phyloP scores from a whole-genome alignment of 2,797 vertebrate species.

The Sebastes vulpes region DNA sequence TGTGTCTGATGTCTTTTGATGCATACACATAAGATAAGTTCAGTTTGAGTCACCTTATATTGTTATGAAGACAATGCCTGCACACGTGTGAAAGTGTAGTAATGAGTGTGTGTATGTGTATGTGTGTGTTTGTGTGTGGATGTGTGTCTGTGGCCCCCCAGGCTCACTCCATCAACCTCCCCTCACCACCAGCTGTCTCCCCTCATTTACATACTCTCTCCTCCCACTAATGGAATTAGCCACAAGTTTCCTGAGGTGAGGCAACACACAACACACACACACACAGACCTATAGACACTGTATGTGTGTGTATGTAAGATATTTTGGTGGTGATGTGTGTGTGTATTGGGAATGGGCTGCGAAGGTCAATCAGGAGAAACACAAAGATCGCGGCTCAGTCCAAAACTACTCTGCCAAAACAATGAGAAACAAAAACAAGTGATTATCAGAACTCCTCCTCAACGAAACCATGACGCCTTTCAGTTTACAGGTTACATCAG shows the following conservation, averaged over 20 bases:
- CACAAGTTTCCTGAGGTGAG: slow-evolving; percentile 98
- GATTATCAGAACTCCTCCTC: background rate
- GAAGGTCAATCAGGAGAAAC: slow-evolving; percentile 63
- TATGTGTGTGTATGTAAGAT: slow-evolving; percentile 8
- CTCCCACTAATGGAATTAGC: slow-evolving; percentile 98
- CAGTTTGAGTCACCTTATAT: background rate
- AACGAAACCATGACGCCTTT: background rate
- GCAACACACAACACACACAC: slow-evolving; percentile 80
- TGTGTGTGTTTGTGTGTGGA: slow-evolving; percentile 3
- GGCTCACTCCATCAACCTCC: slow-evolving; percentile 91
- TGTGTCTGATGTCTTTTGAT: background rate
- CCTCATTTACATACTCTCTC: slow-evolving; percentile 95
- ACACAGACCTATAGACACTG: slow-evolving; percentile 17
- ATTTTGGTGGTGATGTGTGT: background rate
- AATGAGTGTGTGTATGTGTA: slow-evolving; percentile 11
- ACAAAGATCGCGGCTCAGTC: slow-evolving; percentile 10
- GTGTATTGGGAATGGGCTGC: slow-evolving; percentile 7
- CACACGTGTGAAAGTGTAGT: slow-evolving; percentile 12
- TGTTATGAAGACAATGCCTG: slow-evolving; percentile 19
- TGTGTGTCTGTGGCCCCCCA: slow-evolving; percentile 83
- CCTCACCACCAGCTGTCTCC: slow-evolving; percentile 95
- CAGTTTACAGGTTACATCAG: background rate
- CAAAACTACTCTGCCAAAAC: slow-evolving; percentile 28
- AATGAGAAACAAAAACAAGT: slow-evolving; percentile 1
- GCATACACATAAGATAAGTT: slow-evolving; percentile 2